Percentiles rank a stretch among this genome's conserved stretches.
phyloP scores from a whole-genome alignment of 92 coral and sea anemone species.

The Siderastrea siderea region DNA sequence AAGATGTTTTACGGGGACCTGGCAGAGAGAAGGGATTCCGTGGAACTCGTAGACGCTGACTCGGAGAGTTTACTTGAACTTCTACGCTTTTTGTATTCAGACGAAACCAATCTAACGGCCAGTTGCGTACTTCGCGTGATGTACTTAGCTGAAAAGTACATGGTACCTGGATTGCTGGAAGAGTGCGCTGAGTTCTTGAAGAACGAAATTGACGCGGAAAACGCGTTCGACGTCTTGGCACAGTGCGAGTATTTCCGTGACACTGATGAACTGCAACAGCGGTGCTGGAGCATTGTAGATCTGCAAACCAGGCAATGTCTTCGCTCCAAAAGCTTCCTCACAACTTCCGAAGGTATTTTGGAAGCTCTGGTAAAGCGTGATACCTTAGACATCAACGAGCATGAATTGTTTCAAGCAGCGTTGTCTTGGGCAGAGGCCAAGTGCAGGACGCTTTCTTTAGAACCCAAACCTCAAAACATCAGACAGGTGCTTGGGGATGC shows the following conservation, averaged over 20 bases:
- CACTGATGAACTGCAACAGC: conserved; percentile 56
- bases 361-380: conserved; percentile 63
- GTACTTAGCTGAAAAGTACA: conserved; percentile 79
- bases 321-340: conserved; percentile 53
- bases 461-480: conserved; percentile 21
- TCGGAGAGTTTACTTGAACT: conserved; percentile 70
- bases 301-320: conserved; percentile 56
- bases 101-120: conserved; percentile 69
- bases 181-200: conserved; percentile 60
- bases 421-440: conserved; percentile 70
- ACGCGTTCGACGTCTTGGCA: conserved; percentile 57
- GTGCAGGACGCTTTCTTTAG: conserved; percentile 22
- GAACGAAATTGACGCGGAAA: conserved; percentile 60
- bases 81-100: conserved; percentile 74
- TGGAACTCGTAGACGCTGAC: conserved; percentile 74
- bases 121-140: conserved; percentile 62
- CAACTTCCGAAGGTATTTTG: conserved; percentile 48
- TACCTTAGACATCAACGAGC: conserved; percentile 62
- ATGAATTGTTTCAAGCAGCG: conserved; percentile 60
- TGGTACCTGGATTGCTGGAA: conserved; percentile 67
- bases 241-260: conserved; percentile 65
- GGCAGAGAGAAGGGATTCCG: conserved; percentile 62
- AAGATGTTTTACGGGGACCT: conserved; percentile 65
- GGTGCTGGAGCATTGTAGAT: conserved; percentile 79
- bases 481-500: conserved; percentile 8